phyloP scores from a whole-genome alignment of 2,113 vertebrate genomes.

The Saguinus imperator region DNA sequence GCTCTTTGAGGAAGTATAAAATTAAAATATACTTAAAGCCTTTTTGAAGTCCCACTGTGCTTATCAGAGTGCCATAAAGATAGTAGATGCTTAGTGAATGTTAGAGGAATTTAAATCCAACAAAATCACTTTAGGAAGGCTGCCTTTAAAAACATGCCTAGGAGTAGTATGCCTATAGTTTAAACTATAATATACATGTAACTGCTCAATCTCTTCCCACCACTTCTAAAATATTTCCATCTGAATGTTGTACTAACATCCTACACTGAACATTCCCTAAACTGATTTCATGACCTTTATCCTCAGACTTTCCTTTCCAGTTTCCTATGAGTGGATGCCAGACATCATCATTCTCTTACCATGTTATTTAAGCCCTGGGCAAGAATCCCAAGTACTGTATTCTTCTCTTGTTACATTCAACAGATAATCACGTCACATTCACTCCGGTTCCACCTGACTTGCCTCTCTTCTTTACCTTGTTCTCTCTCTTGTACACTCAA shows the following conservation, averaged over 20 bases:
- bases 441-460: background rate
- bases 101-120: background rate
- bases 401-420: background rate
- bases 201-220: background rate
- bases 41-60: background rate
- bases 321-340: background rate
- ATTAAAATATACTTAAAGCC: background rate
- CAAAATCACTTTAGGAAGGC: background rate
- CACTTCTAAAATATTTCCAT: background rate
- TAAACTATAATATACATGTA: background rate
- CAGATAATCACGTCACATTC: background rate
- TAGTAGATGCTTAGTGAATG: background rate
- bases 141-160: background rate
- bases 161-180: background rate
- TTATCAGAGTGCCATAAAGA: background rate
- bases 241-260: background rate
- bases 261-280: background rate
- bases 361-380: background rate
- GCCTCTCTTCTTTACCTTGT: background rate
- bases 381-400: background rate
- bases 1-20: background rate
- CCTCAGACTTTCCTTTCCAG: background rate
- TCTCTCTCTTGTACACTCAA: too few species aligned
- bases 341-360: background rate
- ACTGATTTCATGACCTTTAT: background rate